Conservation (phyloP, 2,888 invertebrate species). For the Molanna angustata region DNA sequence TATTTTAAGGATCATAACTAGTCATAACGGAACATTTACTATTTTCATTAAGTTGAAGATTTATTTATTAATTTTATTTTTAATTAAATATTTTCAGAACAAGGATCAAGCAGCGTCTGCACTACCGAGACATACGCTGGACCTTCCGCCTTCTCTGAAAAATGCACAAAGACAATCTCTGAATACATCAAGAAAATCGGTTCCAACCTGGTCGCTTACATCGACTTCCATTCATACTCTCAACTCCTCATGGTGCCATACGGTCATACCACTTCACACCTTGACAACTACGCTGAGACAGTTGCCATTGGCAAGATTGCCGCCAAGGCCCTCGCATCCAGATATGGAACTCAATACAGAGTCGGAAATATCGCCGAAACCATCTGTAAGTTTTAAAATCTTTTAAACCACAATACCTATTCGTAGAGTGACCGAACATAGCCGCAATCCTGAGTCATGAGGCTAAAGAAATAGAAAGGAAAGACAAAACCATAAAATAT, state of each 20-base stretch:
- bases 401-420: no score
- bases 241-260: conserved; percentile 60
- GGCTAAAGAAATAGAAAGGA: no score
- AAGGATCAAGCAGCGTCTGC: conserved; percentile 46
- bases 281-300: conserved; percentile 46
- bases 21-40: no score
- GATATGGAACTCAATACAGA: conserved; percentile 59
- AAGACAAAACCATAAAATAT: no score
- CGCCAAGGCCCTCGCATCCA: conserved; percentile 50
- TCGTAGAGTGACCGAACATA: no score
- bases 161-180: conserved; percentile 50
- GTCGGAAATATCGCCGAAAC: conserved; percentile 59
- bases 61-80: no score
- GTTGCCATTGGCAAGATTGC: conserved; percentile 48
- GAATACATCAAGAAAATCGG: conserved; percentile 46
- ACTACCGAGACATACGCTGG: conserved; percentile 51
- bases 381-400: conserved; percentile 47
- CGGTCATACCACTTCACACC: conserved; percentile 47
- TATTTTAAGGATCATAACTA: no score
- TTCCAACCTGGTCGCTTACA: conserved; percentile 48
- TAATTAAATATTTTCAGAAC: conserved; percentile 39
- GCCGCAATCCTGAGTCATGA: no score
- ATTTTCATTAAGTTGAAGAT: no score
- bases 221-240: conserved; percentile 65
- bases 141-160: conserved; percentile 55